A percentile compares a stretch with the other conserved stretches of the same genome.
Conservation (phyloP, 2,113 vertebrate species). For the Ivindomyrus marchei region DNA sequence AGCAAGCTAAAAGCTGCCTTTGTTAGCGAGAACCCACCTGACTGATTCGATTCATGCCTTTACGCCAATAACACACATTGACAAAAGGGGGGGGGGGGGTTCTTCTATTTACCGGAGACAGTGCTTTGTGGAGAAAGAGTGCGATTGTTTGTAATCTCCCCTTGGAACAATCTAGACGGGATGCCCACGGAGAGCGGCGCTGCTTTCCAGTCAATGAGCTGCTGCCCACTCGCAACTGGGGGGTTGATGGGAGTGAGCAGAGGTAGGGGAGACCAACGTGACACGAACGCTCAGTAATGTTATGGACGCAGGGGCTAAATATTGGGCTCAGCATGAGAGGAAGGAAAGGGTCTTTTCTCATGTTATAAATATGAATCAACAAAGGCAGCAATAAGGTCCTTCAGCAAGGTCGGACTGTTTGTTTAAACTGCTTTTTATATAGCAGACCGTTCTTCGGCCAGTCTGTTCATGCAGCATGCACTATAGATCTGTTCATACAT, state of each 20-base stretch:
- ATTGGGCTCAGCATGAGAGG: not conserved
- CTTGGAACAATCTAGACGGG: not conserved
- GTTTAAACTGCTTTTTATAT: not conserved
- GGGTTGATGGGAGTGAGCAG: not conserved
- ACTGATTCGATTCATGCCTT: constrained; percentile 29
- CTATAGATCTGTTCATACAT: not conserved
- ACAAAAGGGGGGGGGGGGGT: not conserved
- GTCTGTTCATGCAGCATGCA: not conserved
- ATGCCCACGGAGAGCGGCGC: not conserved
- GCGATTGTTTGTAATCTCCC: constrained; percentile 5
- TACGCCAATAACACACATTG: constrained; percentile 23
- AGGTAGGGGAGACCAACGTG: not conserved
- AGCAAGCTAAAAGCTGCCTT: constrained; percentile 37
- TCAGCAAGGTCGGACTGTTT: not conserved
- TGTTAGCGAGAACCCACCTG: constrained; percentile 39
- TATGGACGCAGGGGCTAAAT: not conserved
- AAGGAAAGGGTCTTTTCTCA: not conserved
- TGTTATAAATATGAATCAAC: not conserved
- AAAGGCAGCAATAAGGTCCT: not conserved
- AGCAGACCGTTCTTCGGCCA: not conserved
- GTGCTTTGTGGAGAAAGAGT: constrained; percentile 17
- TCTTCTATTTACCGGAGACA: constrained; percentile 14
- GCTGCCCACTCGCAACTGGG: not conserved
- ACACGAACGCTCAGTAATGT: not conserved
- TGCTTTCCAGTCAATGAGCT: not conserved